Base-by-base conservation (phyloP, 2,888 invertebrate genomes). In the Noctua pronuba region DNA sequence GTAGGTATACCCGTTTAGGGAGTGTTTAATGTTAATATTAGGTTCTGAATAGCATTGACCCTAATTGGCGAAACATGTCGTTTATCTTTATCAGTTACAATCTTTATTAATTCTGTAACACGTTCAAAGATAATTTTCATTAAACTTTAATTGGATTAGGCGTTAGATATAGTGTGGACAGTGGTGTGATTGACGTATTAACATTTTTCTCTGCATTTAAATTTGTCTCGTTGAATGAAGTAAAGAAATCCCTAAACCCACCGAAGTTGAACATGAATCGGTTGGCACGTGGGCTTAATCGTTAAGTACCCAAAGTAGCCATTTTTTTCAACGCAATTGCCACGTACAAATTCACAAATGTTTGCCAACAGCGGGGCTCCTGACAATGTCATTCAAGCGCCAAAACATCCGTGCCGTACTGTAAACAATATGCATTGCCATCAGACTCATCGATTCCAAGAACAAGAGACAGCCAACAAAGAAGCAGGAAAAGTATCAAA, bases 81-180 rank as follows among this genome's bases (percentile, higher is more conserved):
- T 65, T 55, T 67, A 70, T 62, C 60, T 55, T 79, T 84, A 82
- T 82, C 84, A 62, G 70, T 84, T 55, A 46, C 80, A 84, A 82
- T 82, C 80, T 82, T 73, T 84, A 80, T 84, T 82, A 70, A 84
- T 84, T 84, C 41, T 55, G 60, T 80, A 55, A 74, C 84, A 73
- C 66, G 52, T 73, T 79, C 41, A 79, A 41, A 3, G 60, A 55
- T 73, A 70, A 84, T 79, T 67, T 82, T 79, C 35, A 41, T 31
- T 46, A 28, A 44, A 69, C 11, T 46, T 41, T 28, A 46, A 79
- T 73, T 77, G 13, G 55, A 75, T 75, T 65, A 60, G 52, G 44
- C n/a, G 64, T 66, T 66, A 60, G 21, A 55, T 62, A 35, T 44
- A 49, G 10, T 13, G 18, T 64, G 44, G 35, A 13, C 41, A 11